Evolutionary conservation across 2,113 vertebrate species (phyloP).

Genomic region (Butorides virescens): DNA sequence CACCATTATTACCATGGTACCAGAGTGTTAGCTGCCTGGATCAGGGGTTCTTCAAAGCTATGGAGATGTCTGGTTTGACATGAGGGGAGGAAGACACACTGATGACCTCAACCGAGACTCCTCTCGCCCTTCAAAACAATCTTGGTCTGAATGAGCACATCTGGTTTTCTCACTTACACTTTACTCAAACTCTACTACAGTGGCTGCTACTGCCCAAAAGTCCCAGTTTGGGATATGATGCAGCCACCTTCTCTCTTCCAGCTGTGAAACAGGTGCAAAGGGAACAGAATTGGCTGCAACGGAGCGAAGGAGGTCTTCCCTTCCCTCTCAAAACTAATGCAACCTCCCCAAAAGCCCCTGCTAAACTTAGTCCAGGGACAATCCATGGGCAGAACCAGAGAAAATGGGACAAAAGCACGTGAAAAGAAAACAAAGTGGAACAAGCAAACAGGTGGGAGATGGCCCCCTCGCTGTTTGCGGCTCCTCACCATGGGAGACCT

Average conservation of each 20-base stretch:
- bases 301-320: neutral
- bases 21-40: neutral
- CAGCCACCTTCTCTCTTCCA: neutral
- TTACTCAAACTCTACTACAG: neutral
- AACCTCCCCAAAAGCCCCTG: neutral
- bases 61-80: neutral
- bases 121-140: neutral
- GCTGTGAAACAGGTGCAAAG: neutral
- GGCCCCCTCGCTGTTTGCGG: neutral
- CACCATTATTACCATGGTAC: neutral
- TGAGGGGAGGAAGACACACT: fast-evolving
- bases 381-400: neutral
- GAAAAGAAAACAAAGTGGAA: neutral
- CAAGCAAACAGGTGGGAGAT: neutral
- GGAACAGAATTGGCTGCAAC: neutral
- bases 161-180: neutral
- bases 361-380: neutral
- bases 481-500: neutral
- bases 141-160: fast-evolving
- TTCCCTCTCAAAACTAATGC: neutral
- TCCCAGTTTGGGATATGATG: neutral
- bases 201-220: neutral
- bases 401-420: neutral
- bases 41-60: neutral
- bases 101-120: neutral